Percentiles rank a stretch among this genome's conserved stretches.
Conservation (phyloP, 2,888 invertebrate genomes). For the Himalopsyche kuldschensis region DNA sequence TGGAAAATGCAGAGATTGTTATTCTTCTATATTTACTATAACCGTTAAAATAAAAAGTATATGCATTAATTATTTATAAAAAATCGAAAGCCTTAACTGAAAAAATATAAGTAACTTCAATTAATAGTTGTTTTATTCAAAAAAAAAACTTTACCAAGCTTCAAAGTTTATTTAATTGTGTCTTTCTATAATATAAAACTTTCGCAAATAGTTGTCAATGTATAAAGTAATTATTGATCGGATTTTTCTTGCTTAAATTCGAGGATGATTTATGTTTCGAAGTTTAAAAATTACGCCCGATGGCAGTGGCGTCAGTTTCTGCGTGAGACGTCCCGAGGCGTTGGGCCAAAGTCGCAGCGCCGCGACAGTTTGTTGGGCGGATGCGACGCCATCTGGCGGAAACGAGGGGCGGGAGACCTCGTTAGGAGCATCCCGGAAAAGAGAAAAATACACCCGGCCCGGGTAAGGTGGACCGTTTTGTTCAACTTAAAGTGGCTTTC, state of each 20-base stretch:
- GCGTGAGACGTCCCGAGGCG: not conserved
- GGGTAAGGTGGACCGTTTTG: not conserved
- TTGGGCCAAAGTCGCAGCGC: not conserved
- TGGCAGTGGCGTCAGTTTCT: not conserved
- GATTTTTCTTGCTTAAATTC: not conserved
- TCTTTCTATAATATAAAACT: too few species aligned
- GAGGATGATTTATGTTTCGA: not conserved
- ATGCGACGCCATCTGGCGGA: conserved; percentile 17
- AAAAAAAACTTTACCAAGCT: too few species aligned
- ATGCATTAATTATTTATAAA: too few species aligned
- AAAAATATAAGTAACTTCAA: too few species aligned
- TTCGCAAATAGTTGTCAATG: too few species aligned
- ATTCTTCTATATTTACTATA: too few species aligned
- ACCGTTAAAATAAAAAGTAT: too few species aligned
- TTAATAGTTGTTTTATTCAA: too few species aligned
- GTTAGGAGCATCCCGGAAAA: not conserved
- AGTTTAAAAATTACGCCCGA: not conserved
- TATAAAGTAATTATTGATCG: too few species aligned
- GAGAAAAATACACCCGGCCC: not conserved
- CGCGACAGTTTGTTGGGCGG: conserved; percentile 5
- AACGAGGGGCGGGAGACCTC: not conserved
- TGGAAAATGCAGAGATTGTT: too few species aligned
- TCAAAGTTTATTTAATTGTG: too few species aligned
- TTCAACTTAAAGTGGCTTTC: not conserved
- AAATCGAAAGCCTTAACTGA: too few species aligned